Evolutionary conservation across 2,888 invertebrate genomes (phyloP).

Genomic region (Dicycla oo): DNA sequence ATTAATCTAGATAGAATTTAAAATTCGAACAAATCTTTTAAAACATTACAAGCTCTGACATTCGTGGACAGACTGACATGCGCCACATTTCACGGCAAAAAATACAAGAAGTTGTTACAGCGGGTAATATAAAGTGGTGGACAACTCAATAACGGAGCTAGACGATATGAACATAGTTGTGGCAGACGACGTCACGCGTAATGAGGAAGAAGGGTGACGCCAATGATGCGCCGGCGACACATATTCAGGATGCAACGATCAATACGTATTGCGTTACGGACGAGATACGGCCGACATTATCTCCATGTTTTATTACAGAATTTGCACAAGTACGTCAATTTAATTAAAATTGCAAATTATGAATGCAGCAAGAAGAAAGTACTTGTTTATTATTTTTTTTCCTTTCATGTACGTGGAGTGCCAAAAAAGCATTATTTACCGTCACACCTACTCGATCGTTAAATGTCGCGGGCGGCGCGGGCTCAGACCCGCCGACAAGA

Average conservation of each 20-base stretch:
- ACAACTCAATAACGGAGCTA: slow-evolving; percentile 47
- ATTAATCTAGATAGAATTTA: slow-evolving; percentile 45
- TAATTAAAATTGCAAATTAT: slow-evolving; percentile 64
- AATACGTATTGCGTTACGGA: slow-evolving; percentile 65
- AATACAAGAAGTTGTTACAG: slow-evolving; percentile 29
- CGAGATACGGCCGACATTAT: slow-evolving; percentile 54
- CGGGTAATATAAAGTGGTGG: slow-evolving; percentile 15
- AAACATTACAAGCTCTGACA: slow-evolving; percentile 55
- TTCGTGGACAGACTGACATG: slow-evolving; percentile 48
- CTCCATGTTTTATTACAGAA: slow-evolving; percentile 56
- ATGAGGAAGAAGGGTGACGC: slow-evolving; percentile 88
- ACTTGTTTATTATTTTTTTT: slow-evolving; percentile 59
- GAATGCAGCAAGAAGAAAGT: slow-evolving; percentile 57
- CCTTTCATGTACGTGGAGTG: slow-evolving; percentile 62
- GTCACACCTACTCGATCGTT: slow-evolving; percentile 74
- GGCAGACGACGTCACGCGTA: slow-evolving; percentile 72
- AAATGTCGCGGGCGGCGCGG: slow-evolving; percentile 66
- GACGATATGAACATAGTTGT: slow-evolving; percentile 41
- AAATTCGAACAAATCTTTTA: slow-evolving; percentile 64
- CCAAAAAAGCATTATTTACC: slow-evolving; percentile 75
- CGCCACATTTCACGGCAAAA: slow-evolving; percentile 45
- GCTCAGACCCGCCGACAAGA: slow-evolving; percentile 49
- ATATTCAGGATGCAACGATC: slow-evolving; percentile 85
- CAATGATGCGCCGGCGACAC: slow-evolving; percentile 76
- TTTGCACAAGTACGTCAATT: slow-evolving; percentile 54